These are phyloP conservation scores for Ips nitidus DNA, from an alignment of 1,140 invertebrate species.

Conservation along the genomic window DNA sequence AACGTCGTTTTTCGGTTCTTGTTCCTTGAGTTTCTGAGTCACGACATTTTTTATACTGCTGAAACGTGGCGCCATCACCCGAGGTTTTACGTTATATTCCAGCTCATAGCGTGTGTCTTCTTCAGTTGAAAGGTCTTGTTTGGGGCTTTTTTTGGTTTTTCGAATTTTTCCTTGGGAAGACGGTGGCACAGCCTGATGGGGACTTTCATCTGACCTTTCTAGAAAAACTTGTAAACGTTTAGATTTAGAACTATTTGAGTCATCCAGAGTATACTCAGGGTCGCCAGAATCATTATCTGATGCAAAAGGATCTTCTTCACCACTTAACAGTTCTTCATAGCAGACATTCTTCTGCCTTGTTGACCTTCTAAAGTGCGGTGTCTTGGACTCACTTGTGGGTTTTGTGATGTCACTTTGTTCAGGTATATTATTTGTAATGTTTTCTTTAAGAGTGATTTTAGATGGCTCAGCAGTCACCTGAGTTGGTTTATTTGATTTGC, in stretches of 20 bases:
- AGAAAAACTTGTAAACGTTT: background rate
- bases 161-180: background rate
- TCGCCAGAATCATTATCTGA: conserved; percentile 43
- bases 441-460: conserved; percentile 23
- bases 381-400: background rate
- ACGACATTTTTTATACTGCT: conserved; percentile 44
- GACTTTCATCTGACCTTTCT: background rate
- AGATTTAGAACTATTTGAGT: background rate
- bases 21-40: conserved; percentile 23
- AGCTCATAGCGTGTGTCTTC: conserved; percentile 41
- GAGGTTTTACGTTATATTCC: conserved; percentile 49
- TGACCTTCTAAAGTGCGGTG: conserved; percentile 45
- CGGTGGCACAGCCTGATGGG: background rate
- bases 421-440: conserved; percentile 26
- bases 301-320: conserved; percentile 44
- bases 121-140: conserved; percentile 28
- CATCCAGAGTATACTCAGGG: conserved; percentile 39
- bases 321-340: conserved; percentile 39
- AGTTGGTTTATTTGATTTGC: background rate
- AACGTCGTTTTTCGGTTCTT: conserved; percentile 34
- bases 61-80: conserved; percentile 44
- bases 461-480: background rate
- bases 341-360: conserved; percentile 41
- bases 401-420: conserved; percentile 5
- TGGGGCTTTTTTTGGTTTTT: conserved; percentile 1